Evolutionary conservation across 2,888 invertebrate genomes (phyloP).

Genomic region (Lacanobia oleracea): DNA sequence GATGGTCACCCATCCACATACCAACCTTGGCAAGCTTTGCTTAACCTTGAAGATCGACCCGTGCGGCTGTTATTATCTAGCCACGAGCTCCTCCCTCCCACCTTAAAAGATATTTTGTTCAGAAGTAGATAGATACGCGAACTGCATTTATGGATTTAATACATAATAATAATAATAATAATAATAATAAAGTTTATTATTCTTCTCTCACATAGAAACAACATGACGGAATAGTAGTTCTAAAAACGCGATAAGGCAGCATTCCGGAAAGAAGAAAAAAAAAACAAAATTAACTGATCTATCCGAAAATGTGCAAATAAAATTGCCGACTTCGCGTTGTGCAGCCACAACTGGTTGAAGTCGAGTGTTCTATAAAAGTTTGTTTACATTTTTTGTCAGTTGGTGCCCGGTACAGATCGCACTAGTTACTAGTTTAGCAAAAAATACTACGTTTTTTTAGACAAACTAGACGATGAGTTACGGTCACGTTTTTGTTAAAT

Average conservation of each 20-base stretch:
- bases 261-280: not conserved
- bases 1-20: too few species aligned
- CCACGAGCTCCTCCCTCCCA: too few species aligned
- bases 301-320: slow-evolving; percentile 13
- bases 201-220: too few species aligned
- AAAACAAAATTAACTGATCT: not conserved
- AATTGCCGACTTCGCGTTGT: slow-evolving; percentile 15
- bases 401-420: slow-evolving; percentile 56
- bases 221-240: too few species aligned
- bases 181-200: too few species aligned
- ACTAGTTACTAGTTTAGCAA: slow-evolving; percentile 46
- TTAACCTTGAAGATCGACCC: too few species aligned
- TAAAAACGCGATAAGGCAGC: too few species aligned
- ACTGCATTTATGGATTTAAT: too few species aligned
- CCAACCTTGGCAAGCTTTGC: too few species aligned
- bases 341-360: slow-evolving; percentile 22
- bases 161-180: too few species aligned
- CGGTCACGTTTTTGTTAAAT: slow-evolving; percentile 58
- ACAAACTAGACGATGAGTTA: slow-evolving; percentile 45
- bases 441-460: slow-evolving; percentile 57
- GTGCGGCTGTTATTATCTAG: too few species aligned
- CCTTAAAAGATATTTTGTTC: not conserved
- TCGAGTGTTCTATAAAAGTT: slow-evolving; percentile 46
- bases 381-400: slow-evolving; percentile 61
- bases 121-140: not conserved